Evolutionary conservation across 2,888 invertebrate species (phyloP), one percentile per base, ranked within the genome.

Genomic region (Eristalinus aeneus): DNA sequence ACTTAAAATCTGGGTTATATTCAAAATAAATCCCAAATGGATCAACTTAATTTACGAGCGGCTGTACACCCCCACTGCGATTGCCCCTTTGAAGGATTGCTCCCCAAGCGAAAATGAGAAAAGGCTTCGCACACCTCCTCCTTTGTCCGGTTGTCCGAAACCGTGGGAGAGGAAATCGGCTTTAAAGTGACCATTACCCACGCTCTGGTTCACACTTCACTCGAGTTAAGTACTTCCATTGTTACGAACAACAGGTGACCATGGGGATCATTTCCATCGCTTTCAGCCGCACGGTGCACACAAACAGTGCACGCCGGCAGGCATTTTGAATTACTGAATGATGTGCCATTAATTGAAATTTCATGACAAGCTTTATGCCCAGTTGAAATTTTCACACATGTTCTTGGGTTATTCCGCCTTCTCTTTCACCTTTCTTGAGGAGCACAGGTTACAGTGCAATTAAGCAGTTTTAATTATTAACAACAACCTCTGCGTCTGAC

Each of bases 401-500:
- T 16, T 16, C 46, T 46, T 46, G 46, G 46, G 46, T n/a, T n/a
- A n/a, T n/a, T n/a, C n/a, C n/a, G n/a, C n/a, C n/a, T n/a, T 27
- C 5, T 5, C 27, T 27, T 27, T 27, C 27, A 27, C 27, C 27
- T 27, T 20, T 5, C 23, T 27, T 22, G 6, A 9, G 16, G 1
- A 8, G n/a, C n/a, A 10, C 5, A 16, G 74, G 64, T 58, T 69
- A 79, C 65, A 56, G 9, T 12, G 22, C 16, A 78, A 60, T 64
- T 54, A 79, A 36, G n/a, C 65, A 84, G 71, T 23, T 1, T 53
- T 46, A 39, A 74, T 60, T 36, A 69, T 71, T 54, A 12, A 46
- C 54, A 67, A 54, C 69, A 67, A 71, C 71, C 23, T 74, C 65
- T 79, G 69, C 53, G 27, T 31, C 58, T 75, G 80, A 67, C 84